A percentile compares a stretch with the other conserved stretches of the same genome.
These are phyloP conservation scores for Sinocyclocheilus rhinocerous DNA, from an alignment of 2,113 vertebrate genomes.

Conservation along the genomic window DNA sequence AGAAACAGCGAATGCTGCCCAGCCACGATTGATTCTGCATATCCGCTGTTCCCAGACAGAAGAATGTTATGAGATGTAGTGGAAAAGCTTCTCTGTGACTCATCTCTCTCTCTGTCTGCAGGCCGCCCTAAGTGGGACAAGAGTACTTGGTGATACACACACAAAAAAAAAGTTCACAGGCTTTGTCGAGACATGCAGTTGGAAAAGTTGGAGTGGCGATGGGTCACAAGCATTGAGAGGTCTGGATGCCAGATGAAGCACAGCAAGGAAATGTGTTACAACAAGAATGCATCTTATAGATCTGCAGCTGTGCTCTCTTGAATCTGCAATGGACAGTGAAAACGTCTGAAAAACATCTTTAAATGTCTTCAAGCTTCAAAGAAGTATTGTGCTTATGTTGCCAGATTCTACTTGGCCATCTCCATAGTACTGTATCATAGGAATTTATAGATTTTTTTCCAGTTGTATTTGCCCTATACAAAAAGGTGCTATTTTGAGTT, in stretches of 20 bases:
- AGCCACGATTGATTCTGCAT: conserved; percentile 16
- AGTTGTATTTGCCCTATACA: no score
- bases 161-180: not conserved
- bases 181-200: conserved; percentile 9
- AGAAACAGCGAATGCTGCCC: not conserved
- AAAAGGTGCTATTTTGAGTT: not conserved
- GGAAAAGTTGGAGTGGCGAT: not conserved
- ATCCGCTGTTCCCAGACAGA: not conserved
- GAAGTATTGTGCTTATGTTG: not conserved
- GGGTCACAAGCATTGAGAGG: not conserved
- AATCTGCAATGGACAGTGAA: not conserved
- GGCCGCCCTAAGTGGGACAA: not conserved
- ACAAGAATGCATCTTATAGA: conserved; percentile 9
- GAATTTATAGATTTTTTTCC: not conserved
- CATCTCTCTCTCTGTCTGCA: not conserved
- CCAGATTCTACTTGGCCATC: not conserved
- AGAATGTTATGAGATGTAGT: conserved; percentile 37
- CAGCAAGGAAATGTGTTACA: conserved; percentile 1
- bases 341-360: not conserved
- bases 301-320: not conserved
- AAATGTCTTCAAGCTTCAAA: not conserved
- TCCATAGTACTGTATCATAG: not conserved
- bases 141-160: not conserved
- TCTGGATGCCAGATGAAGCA: conserved; percentile 24
- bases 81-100: not conserved